A percentile compares a stretch with the other conserved stretches of the same genome.
These are phyloP conservation scores for Drymodes brunneopygia DNA, from an alignment of 2,113 vertebrate species.

Conservation along the genomic window DNA sequence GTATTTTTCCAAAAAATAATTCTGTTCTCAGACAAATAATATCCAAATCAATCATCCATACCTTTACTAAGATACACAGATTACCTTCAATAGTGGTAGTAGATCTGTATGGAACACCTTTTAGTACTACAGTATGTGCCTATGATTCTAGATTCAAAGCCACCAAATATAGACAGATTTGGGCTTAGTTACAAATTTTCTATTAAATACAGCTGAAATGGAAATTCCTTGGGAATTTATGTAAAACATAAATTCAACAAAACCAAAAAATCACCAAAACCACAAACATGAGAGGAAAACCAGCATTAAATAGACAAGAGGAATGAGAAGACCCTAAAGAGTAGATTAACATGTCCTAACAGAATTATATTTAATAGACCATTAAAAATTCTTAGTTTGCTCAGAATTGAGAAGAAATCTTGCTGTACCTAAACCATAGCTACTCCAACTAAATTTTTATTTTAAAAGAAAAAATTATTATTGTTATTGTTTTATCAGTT, in stretches of 20 bases:
- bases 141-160: background rate
- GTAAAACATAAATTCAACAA: background rate
- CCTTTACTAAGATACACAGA: background rate
- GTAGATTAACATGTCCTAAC: background rate
- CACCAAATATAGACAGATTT: background rate
- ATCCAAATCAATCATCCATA: background rate
- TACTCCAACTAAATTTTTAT: background rate
- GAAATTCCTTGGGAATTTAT: background rate
- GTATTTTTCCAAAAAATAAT: background rate
- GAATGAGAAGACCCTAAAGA: background rate
- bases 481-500: background rate
- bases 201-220: background rate
- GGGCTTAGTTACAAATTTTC: background rate
- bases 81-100: background rate
- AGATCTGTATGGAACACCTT: background rate
- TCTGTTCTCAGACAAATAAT: background rate
- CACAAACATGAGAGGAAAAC: background rate
- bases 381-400: background rate
- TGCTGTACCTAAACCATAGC: background rate
- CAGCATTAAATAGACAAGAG: background rate
- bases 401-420: background rate
- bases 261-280: accelerated
- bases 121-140: background rate
- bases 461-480: background rate
- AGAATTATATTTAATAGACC: background rate